phyloP scores from a whole-genome alignment of 2,113 vertebrate species.

The Equus quagga region DNA sequence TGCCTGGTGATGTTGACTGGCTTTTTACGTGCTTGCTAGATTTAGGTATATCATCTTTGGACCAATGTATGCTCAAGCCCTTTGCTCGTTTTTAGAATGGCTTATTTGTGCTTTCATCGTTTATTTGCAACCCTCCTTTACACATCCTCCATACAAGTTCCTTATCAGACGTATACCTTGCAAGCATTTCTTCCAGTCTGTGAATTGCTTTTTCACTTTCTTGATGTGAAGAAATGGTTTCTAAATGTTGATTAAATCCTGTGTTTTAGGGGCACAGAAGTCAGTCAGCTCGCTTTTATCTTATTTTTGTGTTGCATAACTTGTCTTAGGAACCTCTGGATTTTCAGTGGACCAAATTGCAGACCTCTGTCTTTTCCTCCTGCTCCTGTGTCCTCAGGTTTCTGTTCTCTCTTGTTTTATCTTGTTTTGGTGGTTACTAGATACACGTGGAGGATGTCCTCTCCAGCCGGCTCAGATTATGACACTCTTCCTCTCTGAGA shows the following conservation, averaged over 20 bases:
- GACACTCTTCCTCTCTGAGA: background rate
- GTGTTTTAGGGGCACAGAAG: background rate
- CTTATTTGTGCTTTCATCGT: background rate
- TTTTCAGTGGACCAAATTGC: rapidly evolving
- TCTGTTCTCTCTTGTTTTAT: too few relatives aligned
- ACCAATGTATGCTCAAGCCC: background rate
- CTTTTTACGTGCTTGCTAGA: background rate
- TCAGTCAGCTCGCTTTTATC: background rate
- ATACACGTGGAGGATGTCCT: rapidly evolving
- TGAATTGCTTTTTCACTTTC: background rate
- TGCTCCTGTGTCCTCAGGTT: rapidly evolving
- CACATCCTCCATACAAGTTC: background rate
- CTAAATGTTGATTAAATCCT: background rate
- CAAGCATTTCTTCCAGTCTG: background rate
- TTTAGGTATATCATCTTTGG: background rate
- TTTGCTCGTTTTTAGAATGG: background rate
- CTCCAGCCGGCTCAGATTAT: too few relatives aligned
- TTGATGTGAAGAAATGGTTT: background rate
- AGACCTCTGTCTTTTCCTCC: background rate
- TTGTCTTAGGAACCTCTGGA: rapidly evolving
- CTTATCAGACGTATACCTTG: background rate
- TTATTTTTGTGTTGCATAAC: rapidly evolving
- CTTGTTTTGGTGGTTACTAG: too few relatives aligned
- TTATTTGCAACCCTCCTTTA: background rate
- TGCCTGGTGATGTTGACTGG: too few relatives aligned